Evolutionary conservation across 2,888 invertebrate species (phyloP), one percentile per base, ranked within the genome.

Genomic region (Watsonalla binaria): DNA sequence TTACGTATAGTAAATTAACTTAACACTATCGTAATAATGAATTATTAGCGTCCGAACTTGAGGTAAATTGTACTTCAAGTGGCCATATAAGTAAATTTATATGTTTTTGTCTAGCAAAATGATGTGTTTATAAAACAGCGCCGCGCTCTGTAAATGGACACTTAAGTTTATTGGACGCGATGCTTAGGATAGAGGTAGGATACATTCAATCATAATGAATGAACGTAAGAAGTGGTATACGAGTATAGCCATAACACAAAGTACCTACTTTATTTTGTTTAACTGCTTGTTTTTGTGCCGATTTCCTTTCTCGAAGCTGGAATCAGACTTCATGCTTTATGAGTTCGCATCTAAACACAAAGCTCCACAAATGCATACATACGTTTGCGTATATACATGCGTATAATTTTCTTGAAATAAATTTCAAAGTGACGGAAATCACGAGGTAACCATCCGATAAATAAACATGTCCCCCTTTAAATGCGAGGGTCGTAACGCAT

Each of bases 371-470:
- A 24, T 24, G 24, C 24, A 4, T 24, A 24, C 4, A 24, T 24
- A 24, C 24, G 24, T 24, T 24, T 24, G 24, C 24, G 24, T n/a
- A n/a, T n/a, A n/a, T n/a, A n/a, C n/a, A n/a, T n/a, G n/a, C n/a
- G n/a, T n/a, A n/a, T 8, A 46, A 35, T 46, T 51, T 51, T 34
- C 45, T 45, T 34, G 46, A 8, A 46, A 51, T 45, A 51, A 51
- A 47, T 48, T 51, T 75, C 77, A 72, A 79, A 78, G 70, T 70
- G 68, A 61, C 70, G 64, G 70, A 71, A 67, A 78, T 80, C 87
- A 81, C 76, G 77, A 76, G 72, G 78, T 80, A 87, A 81, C 76
- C 78, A 76, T 59, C 77, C 80, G 76, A 76, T 86, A 89, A 86
- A 87, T 87, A 83, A 84, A 82, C 82, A 82, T 64, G 69, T 63